A percentile compares a stretch with the other conserved stretches of the same genome.
phyloP scores from a whole-genome alignment of 2,797 vertebrate species.

The Morus bassanus region DNA sequence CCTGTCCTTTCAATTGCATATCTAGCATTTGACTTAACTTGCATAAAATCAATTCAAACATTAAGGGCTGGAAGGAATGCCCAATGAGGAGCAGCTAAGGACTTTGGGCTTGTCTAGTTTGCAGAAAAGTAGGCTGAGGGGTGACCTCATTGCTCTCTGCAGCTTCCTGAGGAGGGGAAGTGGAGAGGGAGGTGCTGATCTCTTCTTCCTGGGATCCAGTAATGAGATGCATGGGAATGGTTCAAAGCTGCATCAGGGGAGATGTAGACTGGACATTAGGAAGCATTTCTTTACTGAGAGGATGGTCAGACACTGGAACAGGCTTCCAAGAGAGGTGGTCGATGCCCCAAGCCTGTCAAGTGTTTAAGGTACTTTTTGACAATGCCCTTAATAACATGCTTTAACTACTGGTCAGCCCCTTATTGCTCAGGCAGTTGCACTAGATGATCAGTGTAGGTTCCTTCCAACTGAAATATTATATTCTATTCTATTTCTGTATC shows the following conservation, averaged over 20 bases:
- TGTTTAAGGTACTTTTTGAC: background rate
- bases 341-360: background rate
- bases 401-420: background rate
- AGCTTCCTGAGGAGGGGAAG: background rate
- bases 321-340: background rate
- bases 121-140: background rate
- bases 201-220: background rate
- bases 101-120: background rate
- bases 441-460: background rate
- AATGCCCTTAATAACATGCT: rapidly evolving
- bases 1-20: background rate
- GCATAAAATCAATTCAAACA: background rate
- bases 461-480: background rate
- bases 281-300: background rate
- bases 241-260: background rate
- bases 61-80: background rate
- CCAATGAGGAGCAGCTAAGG: background rate
- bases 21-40: background rate
- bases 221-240: background rate
- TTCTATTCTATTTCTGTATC: background rate
- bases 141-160: background rate
- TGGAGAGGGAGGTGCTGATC: background rate
- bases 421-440: background rate
- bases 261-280: background rate
- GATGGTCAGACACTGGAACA: background rate